phyloP scores from a whole-genome alignment of 2,113 vertebrate genomes.

The Dolichallabes microphthalmus region DNA sequence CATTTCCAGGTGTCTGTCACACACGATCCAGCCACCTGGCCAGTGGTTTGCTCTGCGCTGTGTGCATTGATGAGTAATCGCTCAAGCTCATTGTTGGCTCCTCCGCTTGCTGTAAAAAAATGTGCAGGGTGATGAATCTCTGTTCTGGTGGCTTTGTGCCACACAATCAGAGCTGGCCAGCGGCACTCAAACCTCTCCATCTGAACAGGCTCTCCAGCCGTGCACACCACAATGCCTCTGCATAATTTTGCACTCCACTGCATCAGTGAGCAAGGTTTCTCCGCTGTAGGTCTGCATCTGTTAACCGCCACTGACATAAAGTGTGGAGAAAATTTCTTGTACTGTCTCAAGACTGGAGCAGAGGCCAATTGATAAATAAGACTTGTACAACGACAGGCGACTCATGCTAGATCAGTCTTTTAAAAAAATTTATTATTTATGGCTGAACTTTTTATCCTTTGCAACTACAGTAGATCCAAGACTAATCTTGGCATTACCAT shows the following conservation, averaged over 20 bases:
- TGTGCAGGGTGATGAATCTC: constrained; percentile 40
- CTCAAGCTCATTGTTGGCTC: constrained; percentile 38
- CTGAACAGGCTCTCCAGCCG: constrained; percentile 49
- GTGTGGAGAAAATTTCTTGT: constrained; percentile 11
- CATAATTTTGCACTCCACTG: constrained; percentile 48
- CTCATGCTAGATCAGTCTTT: background rate
- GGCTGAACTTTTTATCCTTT: background rate
- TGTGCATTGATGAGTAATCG: constrained; percentile 45
- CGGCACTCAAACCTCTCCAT: constrained; percentile 48
- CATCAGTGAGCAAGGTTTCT: constrained; percentile 38
- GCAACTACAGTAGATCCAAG: background rate
- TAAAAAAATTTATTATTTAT: background rate
- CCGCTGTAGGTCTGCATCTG: constrained; percentile 45
- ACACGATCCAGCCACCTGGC: constrained; percentile 42
- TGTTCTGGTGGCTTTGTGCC: constrained; percentile 44
- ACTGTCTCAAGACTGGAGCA: constrained; percentile 11
- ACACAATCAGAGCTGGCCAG: constrained; percentile 45
- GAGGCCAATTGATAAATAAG: constrained; percentile 15
- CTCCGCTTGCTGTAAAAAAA: constrained; percentile 42
- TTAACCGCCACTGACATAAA: constrained; percentile 22
- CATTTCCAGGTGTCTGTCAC: constrained; percentile 30
- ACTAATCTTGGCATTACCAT: background rate
- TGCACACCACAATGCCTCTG: constrained; percentile 42
- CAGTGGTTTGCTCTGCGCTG: constrained; percentile 38
- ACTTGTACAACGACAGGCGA: constrained; percentile 7